Base-by-base conservation (phyloP, 2,797 vertebrate genomes). In the Acanthurus lineatus region DNA sequence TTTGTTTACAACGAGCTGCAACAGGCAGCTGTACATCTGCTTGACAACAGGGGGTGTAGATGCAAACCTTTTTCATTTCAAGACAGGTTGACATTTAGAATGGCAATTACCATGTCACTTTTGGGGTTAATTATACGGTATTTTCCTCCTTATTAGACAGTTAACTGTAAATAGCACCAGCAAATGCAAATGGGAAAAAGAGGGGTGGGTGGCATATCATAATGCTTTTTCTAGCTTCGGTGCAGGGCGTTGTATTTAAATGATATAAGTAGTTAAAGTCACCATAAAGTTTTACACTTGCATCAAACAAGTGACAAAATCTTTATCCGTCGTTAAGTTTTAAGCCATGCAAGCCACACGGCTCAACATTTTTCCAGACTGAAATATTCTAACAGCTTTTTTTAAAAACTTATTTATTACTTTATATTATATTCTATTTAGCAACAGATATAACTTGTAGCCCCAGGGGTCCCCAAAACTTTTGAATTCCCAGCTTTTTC, bases 1-100 rank as follows among this genome's bases (percentile, higher is more conserved):
- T 72, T 72, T 64, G 62, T 74, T 77, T 82, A 64, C 73, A 60
- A 47, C 53, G 10, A 38, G 66, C 51, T 22, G 14, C 35, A 66
- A 58, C 12, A 53, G 59, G n/a, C 75, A 72, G 72, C 47, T 56
- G 45, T 12, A 66, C 16, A 52, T 67, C 19, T 3, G 74, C 54
- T 52, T 12, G 60, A 25, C 3, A 20, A 47, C 6, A 6, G 16
- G 22, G 15, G 32, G 53, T 40, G 32, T 20, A 28, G 51, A 73
- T 61, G 64, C 17, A 70, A 40, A 53, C 32, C 20, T 48, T 32
- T 66, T 47, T 22, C 15, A 11, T 69, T 63, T 45, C 14, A 15
- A 45, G 42, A 32, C 32, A 47, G 60, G 25, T 12, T 76, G 73
- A 81, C 47, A 49, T 47, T 81, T 65, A 65, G n/a, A 61, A 40